phyloP scores from a whole-genome alignment of 2,888 invertebrate species.

The Parnassius mnemosyne region DNA sequence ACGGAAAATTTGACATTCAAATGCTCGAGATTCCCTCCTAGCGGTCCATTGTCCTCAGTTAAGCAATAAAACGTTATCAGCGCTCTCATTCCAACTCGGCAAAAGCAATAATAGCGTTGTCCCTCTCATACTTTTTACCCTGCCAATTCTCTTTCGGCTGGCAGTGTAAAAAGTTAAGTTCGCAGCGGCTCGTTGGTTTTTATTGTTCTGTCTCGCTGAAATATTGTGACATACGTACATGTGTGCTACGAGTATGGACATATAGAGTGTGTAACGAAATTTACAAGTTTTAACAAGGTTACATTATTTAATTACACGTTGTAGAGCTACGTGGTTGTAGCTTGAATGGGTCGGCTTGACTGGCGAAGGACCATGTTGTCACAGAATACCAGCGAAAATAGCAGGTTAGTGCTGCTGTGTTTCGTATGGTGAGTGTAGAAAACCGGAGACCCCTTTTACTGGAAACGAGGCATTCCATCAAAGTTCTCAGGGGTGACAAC shows the following conservation, averaged over 20 bases:
- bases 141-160: conserved; percentile 4
- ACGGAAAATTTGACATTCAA: conserved; percentile 11
- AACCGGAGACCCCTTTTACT: too few relatives aligned
- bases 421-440: too few relatives aligned
- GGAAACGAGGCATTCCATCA: too few relatives aligned
- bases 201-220: conserved; percentile 1
- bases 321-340: too few relatives aligned
- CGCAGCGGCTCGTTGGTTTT: conserved; percentile 4
- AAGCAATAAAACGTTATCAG: conserved; percentile 10
- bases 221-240: neutral
- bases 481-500: too few relatives aligned
- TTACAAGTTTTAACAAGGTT: neutral
- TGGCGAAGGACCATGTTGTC: too few relatives aligned
- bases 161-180: conserved; percentile 10
- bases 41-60: conserved; percentile 12
- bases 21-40: conserved; percentile 4
- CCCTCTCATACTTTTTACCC: conserved; percentile 1
- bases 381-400: too few relatives aligned
- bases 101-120: neutral
- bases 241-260: neutral
- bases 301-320: too few relatives aligned
- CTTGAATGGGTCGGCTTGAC: too few relatives aligned
- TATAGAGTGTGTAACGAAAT: neutral
- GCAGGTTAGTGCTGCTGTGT: too few relatives aligned
- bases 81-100: conserved; percentile 2